These are phyloP conservation scores for Sterna hirundo DNA, from an alignment of 2,113 vertebrate genomes.

Conservation along the genomic window DNA sequence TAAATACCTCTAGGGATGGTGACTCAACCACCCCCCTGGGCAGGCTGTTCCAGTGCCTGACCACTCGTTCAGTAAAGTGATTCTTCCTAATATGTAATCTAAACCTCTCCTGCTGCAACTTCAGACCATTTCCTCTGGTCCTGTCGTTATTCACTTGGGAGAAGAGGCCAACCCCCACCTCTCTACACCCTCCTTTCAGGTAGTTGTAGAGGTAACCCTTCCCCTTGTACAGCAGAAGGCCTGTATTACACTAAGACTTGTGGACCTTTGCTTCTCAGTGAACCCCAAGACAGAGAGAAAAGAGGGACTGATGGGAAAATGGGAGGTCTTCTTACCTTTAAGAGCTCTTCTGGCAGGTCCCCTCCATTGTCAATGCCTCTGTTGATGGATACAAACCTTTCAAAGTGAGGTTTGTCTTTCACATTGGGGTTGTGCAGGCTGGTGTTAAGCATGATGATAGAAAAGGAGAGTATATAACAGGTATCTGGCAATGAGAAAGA, in stretches of 20 bases:
- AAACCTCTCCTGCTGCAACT: too few relatives aligned
- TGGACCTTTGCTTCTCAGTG: not conserved
- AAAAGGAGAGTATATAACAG: slow-evolving; percentile 95
- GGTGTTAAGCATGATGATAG: slow-evolving; percentile 97
- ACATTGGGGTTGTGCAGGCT: slow-evolving; percentile 96
- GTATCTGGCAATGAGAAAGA: slow-evolving; percentile 80
- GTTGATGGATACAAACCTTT: slow-evolving; percentile 93
- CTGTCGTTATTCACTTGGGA: too few relatives aligned
- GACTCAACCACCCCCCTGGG: too few relatives aligned
- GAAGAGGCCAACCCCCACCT: too few relatives aligned
- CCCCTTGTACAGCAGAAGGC: not conserved
- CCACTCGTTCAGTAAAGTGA: too few relatives aligned
- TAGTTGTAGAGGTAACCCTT: not conserved
- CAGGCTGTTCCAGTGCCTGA: too few relatives aligned
- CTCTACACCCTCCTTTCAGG: too few relatives aligned
- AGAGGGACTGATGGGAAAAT: not conserved
- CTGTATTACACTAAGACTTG: not conserved
- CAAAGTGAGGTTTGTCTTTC: slow-evolving; percentile 89
- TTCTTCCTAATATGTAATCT: too few relatives aligned
- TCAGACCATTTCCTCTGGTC: too few relatives aligned
- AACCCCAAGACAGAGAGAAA: not conserved
- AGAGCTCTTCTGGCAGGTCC: slow-evolving; percentile 84
- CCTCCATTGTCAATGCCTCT: slow-evolving; percentile 88
- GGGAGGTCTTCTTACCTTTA: slow-evolving; percentile 77
- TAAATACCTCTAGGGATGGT: too few relatives aligned